phyloP scores from a whole-genome alignment of 2,797 vertebrate species.

The Numenius phaeopus region DNA sequence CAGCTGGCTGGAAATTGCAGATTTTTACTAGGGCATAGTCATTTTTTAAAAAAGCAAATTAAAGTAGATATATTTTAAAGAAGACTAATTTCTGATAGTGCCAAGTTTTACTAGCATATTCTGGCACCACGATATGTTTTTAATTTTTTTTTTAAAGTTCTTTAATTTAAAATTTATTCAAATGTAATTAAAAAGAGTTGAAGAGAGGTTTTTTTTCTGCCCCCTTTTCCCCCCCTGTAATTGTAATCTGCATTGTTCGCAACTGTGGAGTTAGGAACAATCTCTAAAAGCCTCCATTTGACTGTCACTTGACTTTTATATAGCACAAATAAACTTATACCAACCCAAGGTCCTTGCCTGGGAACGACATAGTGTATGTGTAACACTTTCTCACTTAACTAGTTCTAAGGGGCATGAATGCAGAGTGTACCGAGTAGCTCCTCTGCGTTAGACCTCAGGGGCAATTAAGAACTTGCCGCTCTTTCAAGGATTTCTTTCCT shows the following conservation, averaged over 20 bases:
- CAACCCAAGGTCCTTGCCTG: not conserved
- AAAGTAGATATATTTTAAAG: not conserved
- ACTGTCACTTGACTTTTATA: not conserved
- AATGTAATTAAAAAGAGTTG: not conserved
- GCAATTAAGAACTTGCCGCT: not conserved
- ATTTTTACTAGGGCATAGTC: not conserved
- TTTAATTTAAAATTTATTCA: not conserved
- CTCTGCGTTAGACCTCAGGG: not conserved
- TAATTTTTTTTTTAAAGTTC: not conserved
- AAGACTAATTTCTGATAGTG: not conserved
- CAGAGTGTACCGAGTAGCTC: not conserved
- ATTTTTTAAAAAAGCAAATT: slow-evolving; percentile 15
- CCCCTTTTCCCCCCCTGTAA: fast-evolving
- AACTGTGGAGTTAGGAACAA: not conserved
- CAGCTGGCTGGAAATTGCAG: not conserved
- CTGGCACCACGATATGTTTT: not conserved
- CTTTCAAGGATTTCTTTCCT: slow-evolving; percentile 19
- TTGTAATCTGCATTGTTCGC: not conserved
- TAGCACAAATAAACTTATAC: not conserved
- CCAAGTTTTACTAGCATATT: not conserved
- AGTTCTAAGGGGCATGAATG: not conserved
- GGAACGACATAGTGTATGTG: not conserved
- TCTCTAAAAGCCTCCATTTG: not conserved
- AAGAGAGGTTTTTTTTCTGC: not conserved
- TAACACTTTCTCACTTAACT: not conserved